phyloP scores from a whole-genome alignment of 2,888 invertebrate species.

The Apodemia mormo region DNA sequence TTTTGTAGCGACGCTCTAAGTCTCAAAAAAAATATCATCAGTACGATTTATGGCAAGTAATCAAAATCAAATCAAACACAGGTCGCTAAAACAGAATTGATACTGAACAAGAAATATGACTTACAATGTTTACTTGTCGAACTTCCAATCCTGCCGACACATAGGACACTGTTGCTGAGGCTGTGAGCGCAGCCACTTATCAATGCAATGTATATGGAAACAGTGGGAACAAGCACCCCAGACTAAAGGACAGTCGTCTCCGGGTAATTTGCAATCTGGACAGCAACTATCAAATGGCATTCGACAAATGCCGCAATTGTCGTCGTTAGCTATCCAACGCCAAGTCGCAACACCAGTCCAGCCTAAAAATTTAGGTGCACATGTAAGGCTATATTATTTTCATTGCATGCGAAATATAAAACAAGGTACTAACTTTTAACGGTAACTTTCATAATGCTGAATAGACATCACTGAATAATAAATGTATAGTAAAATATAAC shows the following conservation, averaged over 20 bases:
- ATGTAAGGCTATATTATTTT: slow-evolving; percentile 11
- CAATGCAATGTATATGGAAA: slow-evolving; percentile 99
- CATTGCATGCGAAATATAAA: slow-evolving; percentile 14
- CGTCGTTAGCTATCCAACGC: slow-evolving; percentile 99
- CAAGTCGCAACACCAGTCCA: slow-evolving; percentile 99
- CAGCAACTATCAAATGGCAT: slow-evolving; percentile 99
- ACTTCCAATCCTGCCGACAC: slow-evolving; percentile 99
- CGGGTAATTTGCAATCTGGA: slow-evolving; percentile 98
- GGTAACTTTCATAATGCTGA: slow-evolving; percentile 81
- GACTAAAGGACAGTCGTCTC: slow-evolving; percentile 98
- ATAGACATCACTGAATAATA: slow-evolving; percentile 25
- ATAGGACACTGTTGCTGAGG: slow-evolving; percentile 95
- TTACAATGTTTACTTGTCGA: slow-evolving; percentile 85
- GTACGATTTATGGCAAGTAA: too few species aligned
- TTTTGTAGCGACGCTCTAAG: too few species aligned
- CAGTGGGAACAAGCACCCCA: slow-evolving; percentile 99
- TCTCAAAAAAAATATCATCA: too few species aligned
- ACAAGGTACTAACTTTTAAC: slow-evolving; percentile 79
- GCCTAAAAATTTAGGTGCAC: slow-evolving; percentile 66
- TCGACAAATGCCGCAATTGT: slow-evolving; percentile 99
- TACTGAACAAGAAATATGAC: neutral
- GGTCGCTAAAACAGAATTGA: neutral
- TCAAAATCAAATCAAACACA: too few species aligned
- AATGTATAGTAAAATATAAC: neutral
- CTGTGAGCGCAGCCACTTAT: slow-evolving; percentile 98